phyloP scores from a whole-genome alignment of 2,888 invertebrate species.

The Eristalinus aeneus region DNA sequence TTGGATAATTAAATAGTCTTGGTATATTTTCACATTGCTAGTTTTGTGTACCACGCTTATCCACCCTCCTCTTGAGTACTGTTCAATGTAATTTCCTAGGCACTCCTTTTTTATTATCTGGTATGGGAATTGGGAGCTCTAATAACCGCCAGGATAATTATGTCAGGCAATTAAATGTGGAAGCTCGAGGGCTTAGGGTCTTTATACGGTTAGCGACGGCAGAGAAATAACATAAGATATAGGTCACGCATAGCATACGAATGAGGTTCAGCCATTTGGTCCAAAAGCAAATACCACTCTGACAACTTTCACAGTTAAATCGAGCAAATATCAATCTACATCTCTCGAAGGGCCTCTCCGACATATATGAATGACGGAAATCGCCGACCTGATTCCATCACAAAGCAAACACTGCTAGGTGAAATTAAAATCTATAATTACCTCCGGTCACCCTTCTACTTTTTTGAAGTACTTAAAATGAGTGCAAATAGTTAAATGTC shows the following conservation, averaged over 20 bases:
- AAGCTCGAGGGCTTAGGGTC: conserved; percentile 17
- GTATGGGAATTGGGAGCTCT: conserved; percentile 26
- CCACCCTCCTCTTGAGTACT: neutral
- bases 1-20: conserved; percentile 66
- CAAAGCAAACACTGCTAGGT: conserved; percentile 32
- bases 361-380: conserved; percentile 17
- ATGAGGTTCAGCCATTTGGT: conserved; percentile 3
- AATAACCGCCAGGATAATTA: conserved; percentile 60
- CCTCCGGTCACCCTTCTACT: conserved; percentile 16
- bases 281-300: conserved; percentile 58
- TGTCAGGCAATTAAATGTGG: conserved; percentile 52
- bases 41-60: neutral
- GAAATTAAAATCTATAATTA: conserved; percentile 65
- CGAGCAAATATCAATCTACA: conserved; percentile 64
- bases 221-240: conserved; percentile 4
- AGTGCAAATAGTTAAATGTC: conserved; percentile 55
- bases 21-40: conserved; percentile 20
- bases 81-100: conserved; percentile 42
- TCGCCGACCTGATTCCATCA: conserved; percentile 42
- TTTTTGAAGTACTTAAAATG: conserved; percentile 17
- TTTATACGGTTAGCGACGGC: neutral
- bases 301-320: conserved; percentile 64
- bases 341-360: conserved; percentile 32
- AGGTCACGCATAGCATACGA: conserved; percentile 1
- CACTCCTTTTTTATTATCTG: conserved; percentile 5